These are phyloP conservation scores for Circaetus gallicus DNA, from an alignment of 2,113 vertebrate species.

Conservation along the genomic window DNA sequence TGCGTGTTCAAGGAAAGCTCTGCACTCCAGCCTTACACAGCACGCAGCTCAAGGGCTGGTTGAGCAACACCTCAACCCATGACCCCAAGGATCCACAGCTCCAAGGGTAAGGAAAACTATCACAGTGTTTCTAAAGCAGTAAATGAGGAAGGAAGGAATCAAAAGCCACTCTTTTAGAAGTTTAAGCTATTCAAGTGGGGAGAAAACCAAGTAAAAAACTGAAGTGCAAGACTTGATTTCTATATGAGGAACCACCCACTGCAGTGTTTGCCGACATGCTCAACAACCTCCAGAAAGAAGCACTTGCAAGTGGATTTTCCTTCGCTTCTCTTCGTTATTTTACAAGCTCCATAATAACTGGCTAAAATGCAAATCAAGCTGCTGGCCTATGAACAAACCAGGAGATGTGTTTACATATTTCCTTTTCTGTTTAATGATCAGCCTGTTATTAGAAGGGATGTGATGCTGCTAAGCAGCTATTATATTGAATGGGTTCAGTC, in stretches of 20 bases:
- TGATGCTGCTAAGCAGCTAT: background rate
- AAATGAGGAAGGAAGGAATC: background rate
- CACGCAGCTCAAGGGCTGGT: background rate
- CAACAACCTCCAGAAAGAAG: background rate
- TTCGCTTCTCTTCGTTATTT: background rate
- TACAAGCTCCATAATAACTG: background rate
- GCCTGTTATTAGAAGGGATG: background rate
- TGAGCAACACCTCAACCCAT: background rate
- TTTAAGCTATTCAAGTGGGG: background rate
- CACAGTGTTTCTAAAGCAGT: background rate
- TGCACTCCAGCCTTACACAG: background rate
- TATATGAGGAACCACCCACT: background rate
- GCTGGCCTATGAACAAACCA: background rate
- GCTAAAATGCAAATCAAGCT: background rate
- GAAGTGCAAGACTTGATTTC: background rate
- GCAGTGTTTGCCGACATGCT: background rate
- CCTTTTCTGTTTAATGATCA: background rate
- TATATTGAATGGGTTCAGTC: background rate
- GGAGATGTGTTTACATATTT: background rate
- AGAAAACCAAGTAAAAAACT: background rate
- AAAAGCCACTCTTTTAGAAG: background rate
- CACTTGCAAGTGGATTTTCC: background rate
- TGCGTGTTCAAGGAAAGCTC: background rate
- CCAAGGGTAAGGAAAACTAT: background rate
- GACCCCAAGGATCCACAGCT: background rate